Conservation (phyloP, 2,888 invertebrate species). For the Polietes domitor region DNA sequence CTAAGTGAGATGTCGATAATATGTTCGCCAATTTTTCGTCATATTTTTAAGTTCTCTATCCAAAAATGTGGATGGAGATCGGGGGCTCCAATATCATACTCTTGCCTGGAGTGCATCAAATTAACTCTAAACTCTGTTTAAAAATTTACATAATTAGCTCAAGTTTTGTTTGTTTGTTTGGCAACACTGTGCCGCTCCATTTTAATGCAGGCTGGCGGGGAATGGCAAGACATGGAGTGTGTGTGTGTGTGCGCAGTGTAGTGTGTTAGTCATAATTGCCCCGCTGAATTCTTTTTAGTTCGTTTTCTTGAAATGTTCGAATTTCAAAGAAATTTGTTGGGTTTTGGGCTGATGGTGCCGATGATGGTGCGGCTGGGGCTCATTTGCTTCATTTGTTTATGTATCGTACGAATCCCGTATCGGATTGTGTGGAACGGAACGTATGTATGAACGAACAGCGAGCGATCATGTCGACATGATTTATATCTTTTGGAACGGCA, state of each 20-base stretch:
- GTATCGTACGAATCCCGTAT: not conserved
- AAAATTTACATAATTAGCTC: no score
- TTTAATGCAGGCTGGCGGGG: not conserved
- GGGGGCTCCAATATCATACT: no score
- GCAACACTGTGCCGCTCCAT: not conserved
- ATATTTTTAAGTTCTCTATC: no score
- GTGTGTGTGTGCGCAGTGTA: no score
- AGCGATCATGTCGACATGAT: slow-evolving; percentile 54
- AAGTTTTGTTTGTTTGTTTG: not conserved
- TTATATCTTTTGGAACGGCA: slow-evolving; percentile 56
- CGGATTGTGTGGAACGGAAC: not conserved
- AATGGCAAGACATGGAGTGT: not conserved
- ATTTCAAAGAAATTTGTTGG: slow-evolving; percentile 17
- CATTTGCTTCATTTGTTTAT: slow-evolving; percentile 8
- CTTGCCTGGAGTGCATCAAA: no score
- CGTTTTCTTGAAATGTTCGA: slow-evolving; percentile 12
- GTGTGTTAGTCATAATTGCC: slow-evolving; percentile 36
- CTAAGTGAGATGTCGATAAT: no score
- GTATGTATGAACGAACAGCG: slow-evolving; percentile 21
- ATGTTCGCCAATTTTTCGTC: no score
- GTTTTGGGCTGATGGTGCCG: not conserved
- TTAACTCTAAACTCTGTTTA: no score
- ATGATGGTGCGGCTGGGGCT: not conserved
- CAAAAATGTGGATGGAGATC: no score
- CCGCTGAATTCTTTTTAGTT: slow-evolving; percentile 19